Base-by-base conservation (phyloP, 2,888 invertebrate species). In the Tetrapedia diversipes region DNA sequence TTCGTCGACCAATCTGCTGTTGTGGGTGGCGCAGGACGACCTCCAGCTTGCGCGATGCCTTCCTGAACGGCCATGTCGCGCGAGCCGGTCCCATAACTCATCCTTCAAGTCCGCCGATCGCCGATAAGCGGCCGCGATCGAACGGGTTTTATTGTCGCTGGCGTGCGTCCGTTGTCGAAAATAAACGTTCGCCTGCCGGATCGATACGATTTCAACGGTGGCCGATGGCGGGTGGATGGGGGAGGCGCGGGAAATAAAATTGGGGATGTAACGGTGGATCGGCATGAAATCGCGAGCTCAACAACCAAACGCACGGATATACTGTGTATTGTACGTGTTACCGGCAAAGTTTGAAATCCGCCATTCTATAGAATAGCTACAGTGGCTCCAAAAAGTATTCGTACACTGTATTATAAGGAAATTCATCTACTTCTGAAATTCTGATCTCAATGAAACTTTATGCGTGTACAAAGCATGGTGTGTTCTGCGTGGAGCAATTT, bases 1-100 rank as follows among this genome's bases (percentile, higher is more conserved):
- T 78, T 70, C 76, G 57, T 29, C 83, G 79, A 73, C 87, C 86
- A 86, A 86, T 86, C 68, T 78, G 83, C 74, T 80, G 74, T 77
- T 67, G 80, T 81, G 86, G 86, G 85, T 86, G 87, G 86, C 37
- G 47, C 70, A 53, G 27, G 32, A 54, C 60, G 41, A 61, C 32
- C 56, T 59, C 53, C 27, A 70, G 63, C 78, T 79, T 80, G 73
- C 80, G 82, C 84, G 16, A 27, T 71, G 82, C 64, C 73, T 81
- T 67, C 80, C 41, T 29, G 43, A 49, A 57, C 74, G 54, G 81
- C 82, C 81, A 79, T 84, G 73, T 63, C 76, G 65, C 47, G 53
- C 65, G 56, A 54, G 37, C 66, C 56, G 69, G 63, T 69, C 66
- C 54, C 80, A 72, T 83, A 85, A 82, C 51, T 82, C 82, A 82